Percentiles rank a stretch among this genome's conserved stretches.
phyloP scores from a whole-genome alignment of 2,888 invertebrate species.

The Amphipyra berbera region DNA sequence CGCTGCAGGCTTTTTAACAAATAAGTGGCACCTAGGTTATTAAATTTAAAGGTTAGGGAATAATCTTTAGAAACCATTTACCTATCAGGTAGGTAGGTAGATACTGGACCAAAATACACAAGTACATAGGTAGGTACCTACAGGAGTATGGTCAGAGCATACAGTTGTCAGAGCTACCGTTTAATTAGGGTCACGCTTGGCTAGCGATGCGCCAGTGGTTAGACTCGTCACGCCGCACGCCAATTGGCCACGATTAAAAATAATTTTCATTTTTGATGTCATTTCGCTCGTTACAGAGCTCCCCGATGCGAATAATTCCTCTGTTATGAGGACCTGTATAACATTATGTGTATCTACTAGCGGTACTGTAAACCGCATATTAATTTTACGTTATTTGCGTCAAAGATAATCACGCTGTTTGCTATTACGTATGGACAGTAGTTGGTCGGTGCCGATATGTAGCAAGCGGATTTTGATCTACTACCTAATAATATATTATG shows the following conservation, averaged over 20 bases:
- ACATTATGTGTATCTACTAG: slow-evolving; percentile 38
- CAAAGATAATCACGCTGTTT: slow-evolving; percentile 39
- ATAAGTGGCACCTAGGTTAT: slow-evolving; percentile 33
- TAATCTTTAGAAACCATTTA: slow-evolving; percentile 19
- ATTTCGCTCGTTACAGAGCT: slow-evolving; percentile 80
- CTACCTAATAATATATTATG: no score
- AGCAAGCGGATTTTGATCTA: no score
- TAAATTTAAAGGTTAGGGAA: slow-evolving; percentile 41
- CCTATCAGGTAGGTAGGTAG: not conserved
- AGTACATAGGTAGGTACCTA: not conserved
- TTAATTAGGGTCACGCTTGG: slow-evolving; percentile 87
- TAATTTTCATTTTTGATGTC: slow-evolving; percentile 89
- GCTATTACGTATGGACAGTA: slow-evolving; percentile 6
- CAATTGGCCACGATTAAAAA: slow-evolving; percentile 88
- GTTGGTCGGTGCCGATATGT: not conserved
- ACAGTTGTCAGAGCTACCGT: slow-evolving; percentile 73
- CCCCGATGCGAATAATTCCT: slow-evolving; percentile 84
- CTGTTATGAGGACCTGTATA: slow-evolving; percentile 65
- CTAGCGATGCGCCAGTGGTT: slow-evolving; percentile 73
- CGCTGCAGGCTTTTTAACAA: slow-evolving; percentile 48
- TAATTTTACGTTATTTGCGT: slow-evolving; percentile 48
- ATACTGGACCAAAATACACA: not conserved
- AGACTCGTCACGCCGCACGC: slow-evolving; percentile 74
- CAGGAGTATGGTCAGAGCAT: slow-evolving; percentile 49
- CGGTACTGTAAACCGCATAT: slow-evolving; percentile 35